Evolutionary conservation across 2,888 invertebrate genomes (phyloP), one percentile per base, ranked within the genome.

Genomic region (Teleogryllus oceanicus): DNA sequence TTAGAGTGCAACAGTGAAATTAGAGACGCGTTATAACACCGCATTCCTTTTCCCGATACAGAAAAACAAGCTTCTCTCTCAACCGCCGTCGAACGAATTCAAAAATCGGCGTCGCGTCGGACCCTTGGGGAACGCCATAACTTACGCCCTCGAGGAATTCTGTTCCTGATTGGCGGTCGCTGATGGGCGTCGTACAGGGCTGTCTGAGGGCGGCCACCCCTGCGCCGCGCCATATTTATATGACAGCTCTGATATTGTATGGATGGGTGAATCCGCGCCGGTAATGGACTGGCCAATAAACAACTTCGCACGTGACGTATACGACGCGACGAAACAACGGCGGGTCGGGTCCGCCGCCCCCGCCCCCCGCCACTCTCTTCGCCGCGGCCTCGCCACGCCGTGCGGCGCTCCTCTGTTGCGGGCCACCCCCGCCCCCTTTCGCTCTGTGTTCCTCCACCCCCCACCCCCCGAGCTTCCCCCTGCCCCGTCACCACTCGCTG

Each of bases 211-310:
- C n/a, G 62, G 62, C n/a, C 62, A 62, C 62, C 62, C 62, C 62
- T 62, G 62, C 62, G n/a, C 62, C 62, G 13, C 62, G n/a, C 62
- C 62, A 16, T 62, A 62, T 62, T 62, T 62, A 62, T 62, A 62
- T 62, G 62, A 62, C 62, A 62, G 62, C 62, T 62, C 62, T 62
- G 62, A 62, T 62, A 62, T 62, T 62, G 62, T 62, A 62, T 62
- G 62, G 62, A 62, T 62, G 62, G 62, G 62, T 78, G 74, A 51
- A 78, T 51, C 74, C 78, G 78, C 78, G 50, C n/a, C 18, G 16
- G 49, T 78, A 37, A 78, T 78, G 78, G 49, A 74, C 62, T 78
- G 78, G 51, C 37, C 78, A 78, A 78, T 78, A 78, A 78, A 78
- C 78, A 78, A 78, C 78, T 78, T 37, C 78, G 20, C 78, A 78